Percentiles rank a stretch among this genome's conserved stretches.
These are phyloP conservation scores for Lanius ludovicianus DNA, from an alignment of 2,113 vertebrate genomes.

Conservation along the genomic window DNA sequence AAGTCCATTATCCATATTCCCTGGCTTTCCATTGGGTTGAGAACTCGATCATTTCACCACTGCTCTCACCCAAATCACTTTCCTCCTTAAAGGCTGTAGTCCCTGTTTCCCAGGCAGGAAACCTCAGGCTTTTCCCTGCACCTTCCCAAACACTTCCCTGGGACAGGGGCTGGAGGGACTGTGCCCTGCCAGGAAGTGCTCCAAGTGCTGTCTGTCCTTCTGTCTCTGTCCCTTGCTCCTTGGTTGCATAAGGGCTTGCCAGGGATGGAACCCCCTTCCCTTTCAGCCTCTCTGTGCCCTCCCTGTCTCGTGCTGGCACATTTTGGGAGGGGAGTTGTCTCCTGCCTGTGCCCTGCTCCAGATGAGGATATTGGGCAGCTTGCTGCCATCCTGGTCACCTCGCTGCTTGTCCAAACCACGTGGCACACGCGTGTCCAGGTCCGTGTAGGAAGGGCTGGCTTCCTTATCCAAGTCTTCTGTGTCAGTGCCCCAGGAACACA, in stretches of 20 bases:
- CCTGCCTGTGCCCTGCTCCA: neutral
- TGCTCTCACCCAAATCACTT: neutral
- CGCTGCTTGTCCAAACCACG: neutral
- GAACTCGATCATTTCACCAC: neutral
- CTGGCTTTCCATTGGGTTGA: neutral
- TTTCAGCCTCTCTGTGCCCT: neutral
- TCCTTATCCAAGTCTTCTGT: neutral
- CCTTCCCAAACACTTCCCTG: neutral
- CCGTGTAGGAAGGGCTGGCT: neutral
- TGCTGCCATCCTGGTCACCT: neutral
- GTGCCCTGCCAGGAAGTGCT: neutral
- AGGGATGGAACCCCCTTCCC: neutral
- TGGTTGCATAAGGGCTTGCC: neutral
- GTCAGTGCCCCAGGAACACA: rapidly evolving
- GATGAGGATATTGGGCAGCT: neutral
- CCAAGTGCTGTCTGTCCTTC: neutral
- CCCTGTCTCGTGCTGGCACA: rapidly evolving
- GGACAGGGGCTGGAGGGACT: neutral
- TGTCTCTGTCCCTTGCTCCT: neutral
- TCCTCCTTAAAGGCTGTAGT: neutral
- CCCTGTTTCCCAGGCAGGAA: neutral
- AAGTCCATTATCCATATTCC: neutral
- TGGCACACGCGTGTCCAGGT: rapidly evolving
- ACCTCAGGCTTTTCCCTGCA: neutral
- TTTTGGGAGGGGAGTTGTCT: neutral